These are phyloP conservation scores for Rhea americana DNA, from an alignment of 2,113 vertebrate genomes.

Conservation along the genomic window DNA sequence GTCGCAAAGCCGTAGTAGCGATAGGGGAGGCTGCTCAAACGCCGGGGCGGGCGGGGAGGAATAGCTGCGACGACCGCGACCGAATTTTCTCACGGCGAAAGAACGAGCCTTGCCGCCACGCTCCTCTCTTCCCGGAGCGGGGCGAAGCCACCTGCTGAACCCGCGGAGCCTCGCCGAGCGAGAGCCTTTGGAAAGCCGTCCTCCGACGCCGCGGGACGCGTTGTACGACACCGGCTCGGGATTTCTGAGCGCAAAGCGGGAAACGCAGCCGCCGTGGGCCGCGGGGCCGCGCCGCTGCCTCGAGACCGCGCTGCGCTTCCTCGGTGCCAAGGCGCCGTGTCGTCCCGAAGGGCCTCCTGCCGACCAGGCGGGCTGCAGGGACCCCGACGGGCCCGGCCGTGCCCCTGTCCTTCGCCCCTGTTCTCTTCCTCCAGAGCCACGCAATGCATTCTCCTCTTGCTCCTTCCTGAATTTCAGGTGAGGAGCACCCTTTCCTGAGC, in stretches of 20 bases:
- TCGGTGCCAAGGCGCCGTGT: not conserved
- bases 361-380: not conserved
- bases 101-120: not conserved
- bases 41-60: not conserved
- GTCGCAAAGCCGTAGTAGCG: constrained; percentile 20
- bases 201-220: too few species aligned
- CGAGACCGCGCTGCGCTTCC: too few species aligned
- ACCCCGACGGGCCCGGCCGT: not conserved
- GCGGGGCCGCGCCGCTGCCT: too few species aligned
- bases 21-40: not conserved
- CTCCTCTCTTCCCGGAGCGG: not conserved
- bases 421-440: not conserved
- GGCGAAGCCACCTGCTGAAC: not conserved
- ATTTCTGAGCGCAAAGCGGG: too few species aligned
- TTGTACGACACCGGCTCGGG: too few species aligned
- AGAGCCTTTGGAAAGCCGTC: too few species aligned
- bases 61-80: not conserved
- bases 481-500: not conserved
- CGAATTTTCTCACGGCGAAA: not conserved
- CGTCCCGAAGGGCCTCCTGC: not conserved
- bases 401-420: not conserved
- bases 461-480: not conserved
- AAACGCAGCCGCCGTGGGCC: too few species aligned
- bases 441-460: not conserved
- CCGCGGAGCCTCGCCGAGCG: too few species aligned